Conservation (phyloP, 2,113 vertebrate species). For the Sceloporus tristichus region DNA sequence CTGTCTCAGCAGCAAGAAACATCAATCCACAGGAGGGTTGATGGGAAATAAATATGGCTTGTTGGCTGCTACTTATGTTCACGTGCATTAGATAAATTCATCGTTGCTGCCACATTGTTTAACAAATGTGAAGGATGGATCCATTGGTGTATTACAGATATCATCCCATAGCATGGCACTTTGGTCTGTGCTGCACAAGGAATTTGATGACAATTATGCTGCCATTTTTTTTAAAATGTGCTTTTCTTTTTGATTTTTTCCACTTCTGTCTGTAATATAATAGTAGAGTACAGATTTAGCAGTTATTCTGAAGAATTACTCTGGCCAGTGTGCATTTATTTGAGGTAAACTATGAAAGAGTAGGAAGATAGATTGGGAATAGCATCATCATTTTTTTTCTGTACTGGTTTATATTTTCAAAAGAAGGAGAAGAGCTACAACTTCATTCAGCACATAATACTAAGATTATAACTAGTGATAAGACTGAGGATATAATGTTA, state of each 20-base stretch:
- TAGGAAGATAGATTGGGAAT: not conserved
- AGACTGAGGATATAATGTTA: too few species aligned
- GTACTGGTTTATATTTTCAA: not conserved
- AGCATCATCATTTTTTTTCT: not conserved
- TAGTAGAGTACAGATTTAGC: not conserved
- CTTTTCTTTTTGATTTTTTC: not conserved
- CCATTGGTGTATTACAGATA: not conserved
- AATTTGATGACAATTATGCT: slow-evolving; percentile 18
- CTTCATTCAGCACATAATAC: not conserved
- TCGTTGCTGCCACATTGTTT: not conserved
- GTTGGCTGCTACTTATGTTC: not conserved
- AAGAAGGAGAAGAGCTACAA: not conserved
- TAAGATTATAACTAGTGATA: not conserved
- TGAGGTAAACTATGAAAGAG: not conserved
- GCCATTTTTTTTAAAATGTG: not conserved
- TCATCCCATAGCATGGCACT: not conserved
- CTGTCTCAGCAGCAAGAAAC: slow-evolving; percentile 46
- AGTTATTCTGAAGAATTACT: not conserved
- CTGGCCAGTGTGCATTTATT: not conserved
- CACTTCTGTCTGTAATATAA: not conserved
- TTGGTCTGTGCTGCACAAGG: not conserved
- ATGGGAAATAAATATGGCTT: not conserved
- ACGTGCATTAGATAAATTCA: not conserved
- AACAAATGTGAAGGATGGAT: not conserved
- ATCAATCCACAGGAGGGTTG: not conserved